Evolutionary conservation across 92 coral and sea anemone genomes (phyloP).

Genomic region (Anthopleura xanthogrammica): DNA sequence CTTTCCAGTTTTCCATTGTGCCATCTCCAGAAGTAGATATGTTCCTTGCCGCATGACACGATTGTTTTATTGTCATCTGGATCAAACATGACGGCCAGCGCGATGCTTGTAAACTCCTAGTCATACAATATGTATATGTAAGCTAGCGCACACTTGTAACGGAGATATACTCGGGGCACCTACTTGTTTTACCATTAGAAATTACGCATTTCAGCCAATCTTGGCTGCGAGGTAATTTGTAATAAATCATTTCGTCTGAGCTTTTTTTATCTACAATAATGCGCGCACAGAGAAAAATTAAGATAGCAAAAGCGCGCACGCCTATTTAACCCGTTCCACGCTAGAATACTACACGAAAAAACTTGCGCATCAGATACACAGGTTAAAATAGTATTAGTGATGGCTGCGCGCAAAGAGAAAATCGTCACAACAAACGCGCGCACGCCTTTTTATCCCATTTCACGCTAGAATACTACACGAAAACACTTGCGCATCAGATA

Average conservation of each 20-base stretch:
- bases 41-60: constrained; percentile 81
- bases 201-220: too few relatives aligned
- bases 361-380: not conserved
- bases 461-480: not conserved
- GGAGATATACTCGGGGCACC: too few relatives aligned
- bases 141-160: too few relatives aligned
- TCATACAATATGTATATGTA: not conserved
- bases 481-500: not conserved
- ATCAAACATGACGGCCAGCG: constrained; percentile 62
- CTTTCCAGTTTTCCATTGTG: constrained; percentile 76
- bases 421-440: not conserved
- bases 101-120: constrained; percentile 55
- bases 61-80: constrained; percentile 81
- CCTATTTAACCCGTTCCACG: not conserved
- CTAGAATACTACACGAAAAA: not conserved
- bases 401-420: not conserved
- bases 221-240: too few relatives aligned
- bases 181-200: too few relatives aligned
- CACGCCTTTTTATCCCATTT: not conserved
- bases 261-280: too few relatives aligned
- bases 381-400: not conserved
- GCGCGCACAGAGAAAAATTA: not conserved
- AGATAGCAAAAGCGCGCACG: not conserved
- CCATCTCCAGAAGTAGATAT: constrained; percentile 80
- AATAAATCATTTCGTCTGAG: too few relatives aligned